Percentiles rank a stretch among this genome's conserved stretches.
phyloP scores from a whole-genome alignment of 1,140 invertebrate genomes.

The Odontomachus brunneus region DNA sequence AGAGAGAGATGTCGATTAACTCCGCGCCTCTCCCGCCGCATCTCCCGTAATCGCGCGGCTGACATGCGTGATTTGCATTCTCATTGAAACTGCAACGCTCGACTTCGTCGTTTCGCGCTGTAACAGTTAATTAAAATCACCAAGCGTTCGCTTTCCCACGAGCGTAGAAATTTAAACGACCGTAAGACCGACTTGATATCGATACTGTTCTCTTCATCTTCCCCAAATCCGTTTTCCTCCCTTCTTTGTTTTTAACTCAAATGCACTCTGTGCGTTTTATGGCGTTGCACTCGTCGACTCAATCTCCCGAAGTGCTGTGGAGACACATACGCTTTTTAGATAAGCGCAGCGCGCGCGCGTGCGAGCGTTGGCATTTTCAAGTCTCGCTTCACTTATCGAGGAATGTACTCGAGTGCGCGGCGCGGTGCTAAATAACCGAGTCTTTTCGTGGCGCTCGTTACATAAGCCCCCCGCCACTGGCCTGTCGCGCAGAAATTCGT shows the following conservation, averaged over 20 bases:
- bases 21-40: not conserved
- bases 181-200: too few relatives aligned
- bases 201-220: too few relatives aligned
- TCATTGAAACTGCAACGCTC: constrained; percentile 11
- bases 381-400: constrained; percentile 17
- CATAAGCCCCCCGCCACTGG: constrained; percentile 18
- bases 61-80: constrained; percentile 35
- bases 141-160: not conserved
- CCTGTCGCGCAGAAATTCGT: constrained; percentile 56
- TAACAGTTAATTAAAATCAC: not conserved
- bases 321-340: not conserved
- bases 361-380: not conserved
- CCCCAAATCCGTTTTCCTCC: too few relatives aligned
- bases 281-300: too few relatives aligned
- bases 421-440: not conserved
- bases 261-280: too few relatives aligned
- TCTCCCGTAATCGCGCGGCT: constrained; percentile 16
- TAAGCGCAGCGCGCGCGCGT: constrained; percentile 47
- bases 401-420: constrained; percentile 31
- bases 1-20: not conserved
- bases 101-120: not conserved
- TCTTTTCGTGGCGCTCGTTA: constrained; percentile 35
- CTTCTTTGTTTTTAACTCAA: too few relatives aligned
- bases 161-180: not conserved
- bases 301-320: too few relatives aligned